These are phyloP conservation scores for Pyrocoelia pectoralis DNA, from an alignment of 2,888 invertebrate genomes.

Conservation along the genomic window DNA sequence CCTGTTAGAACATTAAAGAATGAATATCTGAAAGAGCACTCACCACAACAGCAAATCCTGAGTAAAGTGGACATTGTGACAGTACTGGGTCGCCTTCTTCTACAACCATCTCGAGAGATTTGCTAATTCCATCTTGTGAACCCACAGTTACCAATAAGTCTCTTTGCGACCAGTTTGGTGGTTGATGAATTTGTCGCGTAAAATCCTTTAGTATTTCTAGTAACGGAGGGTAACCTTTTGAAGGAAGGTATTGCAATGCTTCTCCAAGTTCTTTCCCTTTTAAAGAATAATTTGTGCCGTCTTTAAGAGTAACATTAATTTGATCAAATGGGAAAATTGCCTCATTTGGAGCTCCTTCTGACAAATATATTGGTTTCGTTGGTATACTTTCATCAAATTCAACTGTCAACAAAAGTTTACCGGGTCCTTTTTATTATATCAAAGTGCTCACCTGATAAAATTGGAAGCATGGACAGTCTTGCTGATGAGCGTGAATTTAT, in stretches of 20 bases:
- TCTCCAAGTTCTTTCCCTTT: conserved; percentile 68
- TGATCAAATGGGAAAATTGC: conserved; percentile 73
- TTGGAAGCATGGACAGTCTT: conserved; percentile 58
- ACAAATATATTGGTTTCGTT: conserved; percentile 67
- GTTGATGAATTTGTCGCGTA: conserved; percentile 70
- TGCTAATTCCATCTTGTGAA: conserved; percentile 80
- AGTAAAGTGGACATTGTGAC: conserved; percentile 75
- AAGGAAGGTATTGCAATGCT: conserved; percentile 79
- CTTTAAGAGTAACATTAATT: conserved; percentile 66
- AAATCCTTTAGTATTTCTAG: conserved; percentile 68
- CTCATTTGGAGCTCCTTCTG: conserved; percentile 79
- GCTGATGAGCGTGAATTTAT: conserved; percentile 60
- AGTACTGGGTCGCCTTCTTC: conserved; percentile 74
- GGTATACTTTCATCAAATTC: conserved; percentile 62
- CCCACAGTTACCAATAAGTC: conserved; percentile 76
- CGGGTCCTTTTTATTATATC: conserved; percentile 45
- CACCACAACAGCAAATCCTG: conserved; percentile 73
- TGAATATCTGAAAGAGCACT: conserved; percentile 50
- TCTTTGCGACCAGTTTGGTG: conserved; percentile 68
- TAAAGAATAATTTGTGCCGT: conserved; percentile 64
- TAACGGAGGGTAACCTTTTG: conserved; percentile 71
- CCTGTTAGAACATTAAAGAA: conserved; percentile 60
- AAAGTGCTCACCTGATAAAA: conserved; percentile 63
- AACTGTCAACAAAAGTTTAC: conserved; percentile 51
- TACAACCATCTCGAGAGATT: conserved; percentile 75